Conservation (phyloP, 2,888 invertebrate genomes). For the Drosophila neutralis region DNA sequence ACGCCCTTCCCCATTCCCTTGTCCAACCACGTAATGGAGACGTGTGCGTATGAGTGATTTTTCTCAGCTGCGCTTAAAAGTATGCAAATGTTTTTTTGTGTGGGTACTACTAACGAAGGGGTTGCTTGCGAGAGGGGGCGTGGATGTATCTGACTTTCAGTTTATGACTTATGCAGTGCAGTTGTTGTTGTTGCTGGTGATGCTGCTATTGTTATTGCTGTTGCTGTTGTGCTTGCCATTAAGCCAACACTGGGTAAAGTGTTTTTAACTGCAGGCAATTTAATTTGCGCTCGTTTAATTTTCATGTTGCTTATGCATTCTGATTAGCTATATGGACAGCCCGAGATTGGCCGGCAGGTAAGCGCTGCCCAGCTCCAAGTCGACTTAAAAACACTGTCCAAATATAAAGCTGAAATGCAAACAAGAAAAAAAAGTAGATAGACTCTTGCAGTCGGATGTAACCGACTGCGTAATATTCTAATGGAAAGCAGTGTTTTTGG, state of each 20-base stretch:
- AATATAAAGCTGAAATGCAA: slow-evolving; percentile 1
- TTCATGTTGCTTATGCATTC: slow-evolving; percentile 56
- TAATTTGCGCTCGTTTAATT: slow-evolving; percentile 72
- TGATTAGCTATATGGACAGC: slow-evolving; percentile 79
- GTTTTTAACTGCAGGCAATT: slow-evolving; percentile 82
- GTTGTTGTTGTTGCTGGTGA: slow-evolving; percentile 28
- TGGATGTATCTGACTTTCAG: slow-evolving; percentile 66
- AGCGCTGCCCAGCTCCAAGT: slow-evolving; percentile 36
- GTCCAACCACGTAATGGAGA: slow-evolving; percentile 47
- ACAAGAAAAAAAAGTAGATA: slow-evolving; percentile 4
- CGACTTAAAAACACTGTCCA: slow-evolving; percentile 49
- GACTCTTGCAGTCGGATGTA: background rate
- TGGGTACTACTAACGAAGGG: slow-evolving; percentile 30
- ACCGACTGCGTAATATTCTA: background rate
- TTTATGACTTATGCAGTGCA: slow-evolving; percentile 58
- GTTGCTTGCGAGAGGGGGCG: slow-evolving; percentile 48
- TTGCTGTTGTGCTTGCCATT: slow-evolving; percentile 43
- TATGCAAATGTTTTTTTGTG: slow-evolving; percentile 81
- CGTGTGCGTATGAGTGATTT: slow-evolving; percentile 82
- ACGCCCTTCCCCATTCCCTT: slow-evolving; percentile 50
- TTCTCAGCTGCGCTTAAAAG: slow-evolving; percentile 76
- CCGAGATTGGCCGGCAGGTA: slow-evolving; percentile 71
- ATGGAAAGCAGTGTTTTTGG: background rate
- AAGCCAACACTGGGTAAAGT: slow-evolving; percentile 61
- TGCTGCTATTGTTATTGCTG: slow-evolving; percentile 26